A percentile compares a stretch with the other conserved stretches of the same genome.
phyloP scores from a whole-genome alignment of 2,113 vertebrate genomes.

The Pomatorhinus ruficollis region DNA sequence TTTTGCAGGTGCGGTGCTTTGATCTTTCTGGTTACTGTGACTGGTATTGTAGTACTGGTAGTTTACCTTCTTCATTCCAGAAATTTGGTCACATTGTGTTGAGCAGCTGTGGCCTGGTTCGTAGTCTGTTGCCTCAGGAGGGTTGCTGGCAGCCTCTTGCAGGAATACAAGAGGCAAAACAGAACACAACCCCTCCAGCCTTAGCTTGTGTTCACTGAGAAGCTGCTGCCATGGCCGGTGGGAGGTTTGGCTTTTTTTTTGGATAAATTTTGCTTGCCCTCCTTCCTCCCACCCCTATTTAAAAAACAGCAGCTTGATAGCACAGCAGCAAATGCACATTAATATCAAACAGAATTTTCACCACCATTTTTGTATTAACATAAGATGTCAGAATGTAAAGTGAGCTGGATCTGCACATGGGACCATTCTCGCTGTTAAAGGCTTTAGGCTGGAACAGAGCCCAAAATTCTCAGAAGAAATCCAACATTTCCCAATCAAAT shows the following conservation, averaged over 20 bases:
- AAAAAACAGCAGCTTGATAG: slow-evolving; percentile 5
- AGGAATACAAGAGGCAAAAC: background rate
- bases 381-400: background rate
- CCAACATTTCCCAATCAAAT: slow-evolving; percentile 55
- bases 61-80: background rate
- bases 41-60: background rate
- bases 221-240: background rate
- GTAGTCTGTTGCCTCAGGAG: background rate
- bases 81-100: background rate
- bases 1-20: background rate
- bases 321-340: slow-evolving; percentile 34
- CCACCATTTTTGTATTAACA: slow-evolving; percentile 1
- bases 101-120: background rate
- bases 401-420: slow-evolving; percentile 24
- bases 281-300: background rate
- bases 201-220: background rate
- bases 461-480: slow-evolving; percentile 35
- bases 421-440: slow-evolving; percentile 46
- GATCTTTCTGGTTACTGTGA: background rate
- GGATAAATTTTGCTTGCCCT: background rate
- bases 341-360: slow-evolving; percentile 61
- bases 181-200: background rate
- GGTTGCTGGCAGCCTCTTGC: background rate
- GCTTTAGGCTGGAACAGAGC: slow-evolving; percentile 43
- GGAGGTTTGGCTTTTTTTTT: background rate